A percentile compares a stretch with the other conserved stretches of the same genome.
phyloP scores from a whole-genome alignment of 2,797 vertebrate species.

The Naso thynnoides region DNA sequence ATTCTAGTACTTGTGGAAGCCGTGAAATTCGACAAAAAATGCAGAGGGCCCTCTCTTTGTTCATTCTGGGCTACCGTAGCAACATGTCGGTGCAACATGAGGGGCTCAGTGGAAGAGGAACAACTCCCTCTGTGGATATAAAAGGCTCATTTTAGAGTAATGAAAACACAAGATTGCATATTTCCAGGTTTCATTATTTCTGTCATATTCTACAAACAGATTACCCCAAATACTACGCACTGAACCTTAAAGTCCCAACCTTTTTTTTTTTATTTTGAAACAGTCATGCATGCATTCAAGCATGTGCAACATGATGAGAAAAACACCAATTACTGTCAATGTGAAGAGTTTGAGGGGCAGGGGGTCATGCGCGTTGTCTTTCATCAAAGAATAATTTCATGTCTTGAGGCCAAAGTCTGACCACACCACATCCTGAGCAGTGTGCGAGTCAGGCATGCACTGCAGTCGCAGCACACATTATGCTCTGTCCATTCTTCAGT shows the following conservation, averaged over 20 bases:
- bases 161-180: too few species aligned
- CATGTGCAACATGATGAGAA: conserved; percentile 31
- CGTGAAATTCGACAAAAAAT: too few species aligned
- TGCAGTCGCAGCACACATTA: conserved; percentile 44
- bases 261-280: conserved; percentile 15
- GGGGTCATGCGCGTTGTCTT: conserved; percentile 31
- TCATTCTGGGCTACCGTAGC: too few species aligned
- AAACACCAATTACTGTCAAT: conserved; percentile 53
- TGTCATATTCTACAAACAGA: too few species aligned
- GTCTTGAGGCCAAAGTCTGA: conserved; percentile 44
- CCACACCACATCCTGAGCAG: conserved; percentile 17
- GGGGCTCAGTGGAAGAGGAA: too few species aligned
- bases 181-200: too few species aligned
- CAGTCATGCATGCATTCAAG: not conserved
- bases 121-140: too few species aligned
- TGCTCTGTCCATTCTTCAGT: conserved; percentile 46
- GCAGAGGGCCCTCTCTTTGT: too few species aligned
- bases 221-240: too few species aligned
- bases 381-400: conserved; percentile 35
- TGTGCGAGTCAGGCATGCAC: conserved; percentile 36
- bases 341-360: not conserved
- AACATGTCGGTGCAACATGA: too few species aligned
- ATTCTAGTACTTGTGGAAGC: too few species aligned
- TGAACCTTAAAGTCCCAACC: not conserved
- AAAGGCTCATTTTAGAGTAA: too few species aligned